Evolutionary conservation across 2,888 invertebrate genomes (phyloP), one percentile per base, ranked within the genome.

Genomic region (Brachypalpus laphriformis): DNA sequence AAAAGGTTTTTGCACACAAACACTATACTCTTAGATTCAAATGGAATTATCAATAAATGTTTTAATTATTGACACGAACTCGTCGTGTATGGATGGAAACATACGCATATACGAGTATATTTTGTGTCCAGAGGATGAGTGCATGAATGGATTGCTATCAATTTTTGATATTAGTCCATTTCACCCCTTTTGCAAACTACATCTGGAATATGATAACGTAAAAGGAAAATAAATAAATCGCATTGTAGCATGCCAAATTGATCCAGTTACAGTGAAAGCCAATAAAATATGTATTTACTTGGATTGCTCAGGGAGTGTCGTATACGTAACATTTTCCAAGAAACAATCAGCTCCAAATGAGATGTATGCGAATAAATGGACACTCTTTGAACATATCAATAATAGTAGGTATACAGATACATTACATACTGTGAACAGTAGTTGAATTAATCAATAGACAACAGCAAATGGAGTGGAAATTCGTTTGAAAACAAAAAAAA

Each of bases 401-500:
- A 40, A 6, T 37, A n/a, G 1, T 9, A 37, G n/a, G 9, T n/a
- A 40, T 6, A 40, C 5, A 14, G 5, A n/a, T 11, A 3, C 3
- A n/a, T 11, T 31, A 31, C 3, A 3, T 11, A n/a, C n/a, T 11
- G 11, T 37, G 57, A 40, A 59, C 14, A 56, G 11, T 14, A 37
- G 47, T 70, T 76, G 57, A 82, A 82, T 82, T 76, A 76, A 82
- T 76, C 75, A 76, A 76, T 61, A 51, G 54, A 47, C 51, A 49
- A 34, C 56, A 54, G 49, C 49, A 56, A 56, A 57, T 65, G 57
- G 49, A 57, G 71, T 22, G 37, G 56, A 51, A 66, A 34, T 49
- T 42, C 42, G 47, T 63, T 61, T 20, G 18, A 34, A 34, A 40
- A 31, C 16, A 45, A 45, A 51, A 31, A 16, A 45, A 45, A 42